Evolutionary conservation across 2,888 invertebrate genomes (phyloP).

Genomic region (Julus scanicus): DNA sequence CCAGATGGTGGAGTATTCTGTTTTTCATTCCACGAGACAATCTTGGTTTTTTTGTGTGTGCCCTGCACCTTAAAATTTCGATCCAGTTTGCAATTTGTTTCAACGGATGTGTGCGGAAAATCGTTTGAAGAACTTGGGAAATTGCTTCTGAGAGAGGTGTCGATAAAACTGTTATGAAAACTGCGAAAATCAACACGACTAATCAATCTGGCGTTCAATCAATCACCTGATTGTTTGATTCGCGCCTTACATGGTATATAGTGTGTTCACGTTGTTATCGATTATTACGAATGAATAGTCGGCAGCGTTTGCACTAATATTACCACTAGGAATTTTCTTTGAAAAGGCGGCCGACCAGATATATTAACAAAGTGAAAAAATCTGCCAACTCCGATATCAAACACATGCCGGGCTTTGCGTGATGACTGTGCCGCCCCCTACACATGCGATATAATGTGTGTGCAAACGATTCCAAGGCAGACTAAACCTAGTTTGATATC

Average conservation of each 20-base stretch:
- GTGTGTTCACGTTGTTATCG: not conserved
- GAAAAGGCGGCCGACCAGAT: not conserved
- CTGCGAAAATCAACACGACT: not conserved
- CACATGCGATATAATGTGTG: not conserved
- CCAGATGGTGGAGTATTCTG: not conserved
- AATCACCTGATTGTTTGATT: conserved; percentile 13
- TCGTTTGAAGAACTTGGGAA: not conserved
- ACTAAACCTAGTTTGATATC: not conserved
- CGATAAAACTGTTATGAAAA: not conserved
- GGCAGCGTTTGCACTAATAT: not conserved
- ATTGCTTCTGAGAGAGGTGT: not conserved
- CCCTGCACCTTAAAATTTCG: too few relatives aligned
- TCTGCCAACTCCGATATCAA: not conserved
- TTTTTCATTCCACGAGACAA: not conserved
- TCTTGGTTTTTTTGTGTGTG: not conserved
- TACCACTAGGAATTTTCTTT: not conserved
- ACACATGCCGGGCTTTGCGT: conserved; percentile 30
- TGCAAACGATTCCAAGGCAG: not conserved
- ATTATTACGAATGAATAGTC: conserved; percentile 17
- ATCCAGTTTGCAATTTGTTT: too few relatives aligned
- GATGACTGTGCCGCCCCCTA: not conserved
- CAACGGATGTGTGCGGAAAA: not conserved
- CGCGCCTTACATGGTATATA: not conserved
- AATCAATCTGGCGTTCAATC: conserved; percentile 19
- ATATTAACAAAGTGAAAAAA: not conserved